phyloP scores from a whole-genome alignment of 2,797 vertebrate species.

The Pempheris klunzingeri region DNA sequence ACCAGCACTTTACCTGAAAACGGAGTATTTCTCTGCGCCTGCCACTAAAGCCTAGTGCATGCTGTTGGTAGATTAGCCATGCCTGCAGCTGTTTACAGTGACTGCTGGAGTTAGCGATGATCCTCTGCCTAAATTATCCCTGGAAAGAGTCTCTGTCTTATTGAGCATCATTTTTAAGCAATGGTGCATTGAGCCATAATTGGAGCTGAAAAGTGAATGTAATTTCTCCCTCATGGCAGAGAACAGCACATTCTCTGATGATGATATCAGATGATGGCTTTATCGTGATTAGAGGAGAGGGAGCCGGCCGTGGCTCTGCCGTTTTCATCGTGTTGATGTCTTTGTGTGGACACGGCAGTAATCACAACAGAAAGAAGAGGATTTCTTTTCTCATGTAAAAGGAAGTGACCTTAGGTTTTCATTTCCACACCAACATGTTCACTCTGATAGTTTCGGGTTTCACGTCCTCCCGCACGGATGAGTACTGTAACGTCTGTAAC shows the following conservation, averaged over 20 bases:
- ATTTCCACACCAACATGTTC: constrained; percentile 17
- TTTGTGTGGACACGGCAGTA: constrained; percentile 12
- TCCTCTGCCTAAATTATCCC: background rate
- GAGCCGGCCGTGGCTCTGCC: background rate
- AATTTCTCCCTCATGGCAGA: background rate
- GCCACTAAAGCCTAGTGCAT: background rate
- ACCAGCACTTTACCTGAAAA: background rate
- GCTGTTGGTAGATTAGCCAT: constrained; percentile 8
- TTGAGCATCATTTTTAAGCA: constrained; percentile 9
- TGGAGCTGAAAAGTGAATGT: constrained; percentile 7
- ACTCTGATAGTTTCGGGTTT: constrained; percentile 17
- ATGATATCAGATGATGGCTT: background rate
- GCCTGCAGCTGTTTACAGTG: constrained; percentile 12
- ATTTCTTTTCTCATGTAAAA: constrained; percentile 22
- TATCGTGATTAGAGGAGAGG: background rate
- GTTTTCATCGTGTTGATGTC: constrained; percentile 2
- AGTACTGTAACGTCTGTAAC: background rate
- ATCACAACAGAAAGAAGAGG: constrained; percentile 24
- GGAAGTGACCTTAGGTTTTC: constrained; percentile 36
- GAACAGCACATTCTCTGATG: background rate
- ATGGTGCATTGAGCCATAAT: background rate
- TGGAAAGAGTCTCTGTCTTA: background rate
- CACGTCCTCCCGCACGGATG: constrained; percentile 14
- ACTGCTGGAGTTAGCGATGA: constrained; percentile 6
- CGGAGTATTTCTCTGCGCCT: background rate